Conservation (phyloP, 2,113 vertebrate genomes). For the Urocitellus parryii region DNA sequence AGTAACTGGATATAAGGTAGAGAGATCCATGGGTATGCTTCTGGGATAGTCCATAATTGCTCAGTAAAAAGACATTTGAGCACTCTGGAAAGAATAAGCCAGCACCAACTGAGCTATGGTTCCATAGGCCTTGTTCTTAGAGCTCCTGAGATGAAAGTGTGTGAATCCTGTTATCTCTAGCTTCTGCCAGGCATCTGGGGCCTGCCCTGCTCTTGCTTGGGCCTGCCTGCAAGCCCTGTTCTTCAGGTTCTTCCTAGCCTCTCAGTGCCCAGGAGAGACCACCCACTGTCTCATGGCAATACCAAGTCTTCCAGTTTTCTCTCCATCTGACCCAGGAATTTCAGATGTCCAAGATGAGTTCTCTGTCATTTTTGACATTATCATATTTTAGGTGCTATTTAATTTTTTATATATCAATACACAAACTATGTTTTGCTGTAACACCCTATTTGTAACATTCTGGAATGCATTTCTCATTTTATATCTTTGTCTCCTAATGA, state of each 20-base stretch:
- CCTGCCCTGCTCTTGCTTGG: slow-evolving; percentile 33
- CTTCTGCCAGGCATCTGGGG: not conserved
- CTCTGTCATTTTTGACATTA: not conserved
- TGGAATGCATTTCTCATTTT: slow-evolving; percentile 49
- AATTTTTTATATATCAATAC: not conserved
- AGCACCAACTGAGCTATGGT: not conserved
- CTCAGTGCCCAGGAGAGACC: slow-evolving; percentile 51
- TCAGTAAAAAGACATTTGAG: not conserved
- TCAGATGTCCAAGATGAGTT: not conserved
- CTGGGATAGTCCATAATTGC: not conserved
- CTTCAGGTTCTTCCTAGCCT: slow-evolving; percentile 68
- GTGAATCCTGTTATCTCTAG: slow-evolving; percentile 53
- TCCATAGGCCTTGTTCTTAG: slow-evolving; percentile 12
- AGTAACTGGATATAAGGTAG: not conserved
- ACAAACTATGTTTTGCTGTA: not conserved
- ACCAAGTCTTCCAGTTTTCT: not conserved
- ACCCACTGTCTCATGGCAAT: slow-evolving; percentile 32
- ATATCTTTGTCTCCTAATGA: slow-evolving; percentile 72
- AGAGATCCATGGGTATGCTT: not conserved
- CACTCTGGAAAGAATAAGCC: not conserved
- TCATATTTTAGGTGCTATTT: not conserved
- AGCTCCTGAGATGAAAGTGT: slow-evolving; percentile 48
- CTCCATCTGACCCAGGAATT: not conserved
- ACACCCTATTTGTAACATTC: not conserved
- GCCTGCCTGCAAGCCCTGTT: slow-evolving; percentile 38